Conservation (phyloP, 92 coral and sea anemone genomes). For the Zoanthus sociatus region DNA sequence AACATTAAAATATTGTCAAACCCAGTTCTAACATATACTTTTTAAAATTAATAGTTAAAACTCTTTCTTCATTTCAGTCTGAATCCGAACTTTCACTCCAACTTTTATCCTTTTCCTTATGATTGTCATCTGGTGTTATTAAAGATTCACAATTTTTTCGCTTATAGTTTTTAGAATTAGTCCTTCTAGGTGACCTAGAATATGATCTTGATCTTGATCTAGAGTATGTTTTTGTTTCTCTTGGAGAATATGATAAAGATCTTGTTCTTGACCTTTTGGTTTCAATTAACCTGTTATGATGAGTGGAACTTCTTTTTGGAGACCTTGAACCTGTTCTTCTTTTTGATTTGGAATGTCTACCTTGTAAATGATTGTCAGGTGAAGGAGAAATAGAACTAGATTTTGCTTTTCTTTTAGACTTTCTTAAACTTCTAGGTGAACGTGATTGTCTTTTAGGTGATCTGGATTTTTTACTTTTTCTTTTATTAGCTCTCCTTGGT, state of each 20-base stretch:
- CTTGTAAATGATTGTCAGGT: slow-evolving; percentile 38
- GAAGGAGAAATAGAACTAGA: slow-evolving; percentile 31
- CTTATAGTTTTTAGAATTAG: slow-evolving; percentile 8
- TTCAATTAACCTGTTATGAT: background rate
- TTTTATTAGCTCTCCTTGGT: slow-evolving; percentile 12
- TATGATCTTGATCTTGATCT: slow-evolving; percentile 33
- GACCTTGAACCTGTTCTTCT: slow-evolving; percentile 42
- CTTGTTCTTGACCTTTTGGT: slow-evolving; percentile 33
- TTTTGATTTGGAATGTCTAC: slow-evolving; percentile 6
- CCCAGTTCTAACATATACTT: too few species aligned
- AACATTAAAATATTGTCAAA: too few species aligned
- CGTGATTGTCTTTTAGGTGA: slow-evolving; percentile 39
- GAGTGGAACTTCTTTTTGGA: slow-evolving; percentile 29
- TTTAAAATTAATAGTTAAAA: background rate
- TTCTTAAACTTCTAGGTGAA: slow-evolving; percentile 30
- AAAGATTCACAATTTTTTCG: background rate
- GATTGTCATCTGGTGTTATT: background rate
- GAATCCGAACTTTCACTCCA: slow-evolving; percentile 21
- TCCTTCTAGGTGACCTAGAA: slow-evolving; percentile 21
- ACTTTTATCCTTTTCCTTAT: background rate
- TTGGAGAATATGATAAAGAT: slow-evolving; percentile 48
- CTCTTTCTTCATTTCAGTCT: background rate
- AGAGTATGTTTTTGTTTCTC: background rate
- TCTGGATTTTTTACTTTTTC: background rate
- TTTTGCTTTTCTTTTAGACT: slow-evolving; percentile 38